Percentiles rank a stretch among this genome's conserved stretches.
Conservation (phyloP, 2,797 vertebrate species). For the Chrosomus eos region DNA sequence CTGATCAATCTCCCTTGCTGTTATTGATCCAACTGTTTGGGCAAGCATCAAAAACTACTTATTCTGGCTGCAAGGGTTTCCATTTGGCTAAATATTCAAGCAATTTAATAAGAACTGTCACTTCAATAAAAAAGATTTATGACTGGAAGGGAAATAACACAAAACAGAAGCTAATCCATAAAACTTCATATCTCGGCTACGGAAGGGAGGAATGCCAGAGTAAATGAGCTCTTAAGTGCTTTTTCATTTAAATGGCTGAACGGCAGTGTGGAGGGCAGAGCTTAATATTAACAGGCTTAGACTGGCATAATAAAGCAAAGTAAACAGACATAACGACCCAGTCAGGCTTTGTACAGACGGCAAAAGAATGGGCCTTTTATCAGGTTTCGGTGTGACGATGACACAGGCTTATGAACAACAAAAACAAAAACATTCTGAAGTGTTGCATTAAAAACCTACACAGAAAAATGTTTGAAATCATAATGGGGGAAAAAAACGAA, state of each 20-base stretch:
- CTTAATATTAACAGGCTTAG: constrained; percentile 48
- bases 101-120: constrained; percentile 60
- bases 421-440: not conserved
- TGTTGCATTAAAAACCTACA: not conserved
- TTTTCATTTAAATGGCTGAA: constrained; percentile 65
- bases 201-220: constrained; percentile 47
- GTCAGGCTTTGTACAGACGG: not conserved
- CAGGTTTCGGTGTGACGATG: constrained; percentile 8
- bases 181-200: constrained; percentile 56
- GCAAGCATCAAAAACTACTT: constrained; percentile 43
- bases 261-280: constrained; percentile 32
- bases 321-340: constrained; percentile 42
- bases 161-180: constrained; percentile 55
- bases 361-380: constrained; percentile 31
- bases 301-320: constrained; percentile 45
- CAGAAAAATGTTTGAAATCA: not conserved
- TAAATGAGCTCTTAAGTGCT: constrained; percentile 65
- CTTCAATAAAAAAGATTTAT: constrained; percentile 62
- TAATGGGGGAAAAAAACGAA: not conserved
- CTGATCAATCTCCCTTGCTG: constrained; percentile 46
- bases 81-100: constrained; percentile 57
- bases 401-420: constrained; percentile 11
- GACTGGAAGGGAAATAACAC: constrained; percentile 45
- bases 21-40: constrained; percentile 51
- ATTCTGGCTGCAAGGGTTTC: constrained; percentile 51